These are phyloP conservation scores for Caerostris extrusa DNA, from an alignment of 1,140 invertebrate genomes.

Conservation along the genomic window DNA sequence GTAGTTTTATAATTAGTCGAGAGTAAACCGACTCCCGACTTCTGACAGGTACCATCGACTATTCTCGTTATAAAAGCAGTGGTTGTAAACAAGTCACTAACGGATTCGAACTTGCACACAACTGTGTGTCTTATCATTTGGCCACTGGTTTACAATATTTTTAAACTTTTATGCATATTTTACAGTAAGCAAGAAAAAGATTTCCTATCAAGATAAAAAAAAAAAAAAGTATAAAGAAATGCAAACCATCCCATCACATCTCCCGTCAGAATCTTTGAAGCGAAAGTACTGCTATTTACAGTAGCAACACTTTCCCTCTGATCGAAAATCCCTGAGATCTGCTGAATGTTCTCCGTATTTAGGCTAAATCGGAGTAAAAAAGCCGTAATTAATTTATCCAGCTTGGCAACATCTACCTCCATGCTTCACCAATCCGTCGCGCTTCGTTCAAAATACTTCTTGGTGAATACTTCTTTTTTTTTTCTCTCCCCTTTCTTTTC, in stretches of 20 bases:
- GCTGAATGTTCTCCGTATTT: neutral
- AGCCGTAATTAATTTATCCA: constrained; percentile 33
- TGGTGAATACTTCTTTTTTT: neutral
- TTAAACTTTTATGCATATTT: no score
- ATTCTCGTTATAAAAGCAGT: no score
- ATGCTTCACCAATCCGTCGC: constrained; percentile 7
- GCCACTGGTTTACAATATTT: no score
- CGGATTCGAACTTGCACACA: no score
- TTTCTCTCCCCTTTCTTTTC: neutral
- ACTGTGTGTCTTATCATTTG: no score
- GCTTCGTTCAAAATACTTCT: neutral
- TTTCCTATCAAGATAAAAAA: no score
- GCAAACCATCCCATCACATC: neutral
- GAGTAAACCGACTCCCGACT: no score
- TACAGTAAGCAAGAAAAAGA: no score
- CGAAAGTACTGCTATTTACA: neutral
- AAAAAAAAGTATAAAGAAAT: neutral
- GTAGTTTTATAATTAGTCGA: no score
- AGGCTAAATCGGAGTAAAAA: neutral
- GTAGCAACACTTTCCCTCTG: neutral
- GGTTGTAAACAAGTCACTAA: no score
- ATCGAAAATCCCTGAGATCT: neutral
- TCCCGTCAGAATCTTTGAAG: neutral
- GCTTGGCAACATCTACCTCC: constrained; percentile 13
- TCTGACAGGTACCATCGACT: no score